These are phyloP conservation scores for Pseudonaja textilis DNA, from an alignment of 2,113 vertebrate genomes.

Conservation along the genomic window DNA sequence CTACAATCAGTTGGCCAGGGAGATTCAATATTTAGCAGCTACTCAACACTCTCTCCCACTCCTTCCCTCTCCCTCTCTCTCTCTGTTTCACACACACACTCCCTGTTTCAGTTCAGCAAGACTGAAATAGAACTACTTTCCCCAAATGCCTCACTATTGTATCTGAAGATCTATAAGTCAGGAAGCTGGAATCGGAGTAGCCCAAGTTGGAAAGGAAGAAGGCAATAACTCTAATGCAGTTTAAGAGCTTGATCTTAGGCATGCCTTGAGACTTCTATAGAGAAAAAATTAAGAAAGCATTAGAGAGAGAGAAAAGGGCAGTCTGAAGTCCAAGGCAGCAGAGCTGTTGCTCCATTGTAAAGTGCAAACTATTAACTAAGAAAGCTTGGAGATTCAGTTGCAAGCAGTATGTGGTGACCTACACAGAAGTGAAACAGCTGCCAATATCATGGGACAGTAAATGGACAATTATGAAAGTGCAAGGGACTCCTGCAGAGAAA, in stretches of 20 bases:
- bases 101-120: background rate
- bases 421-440: background rate
- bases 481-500: background rate
- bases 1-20: background rate
- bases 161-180: too few species aligned
- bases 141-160: background rate
- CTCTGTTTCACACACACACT: too few species aligned
- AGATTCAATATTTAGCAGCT: background rate
- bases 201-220: background rate
- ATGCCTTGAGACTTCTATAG: background rate
- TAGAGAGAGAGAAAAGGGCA: background rate
- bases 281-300: background rate
- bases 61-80: too few species aligned
- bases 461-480: background rate
- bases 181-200: background rate
- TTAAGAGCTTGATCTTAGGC: background rate
- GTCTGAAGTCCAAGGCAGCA: background rate
- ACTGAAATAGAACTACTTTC: too few species aligned
- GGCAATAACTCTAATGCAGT: background rate
- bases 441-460: background rate
- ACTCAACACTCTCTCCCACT: background rate
- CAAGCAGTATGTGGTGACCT: background rate
- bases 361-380: background rate
- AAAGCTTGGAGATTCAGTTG: background rate
- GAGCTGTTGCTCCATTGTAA: background rate